phyloP scores from a whole-genome alignment of 2,888 invertebrate species.

The Monopis laevigella region DNA sequence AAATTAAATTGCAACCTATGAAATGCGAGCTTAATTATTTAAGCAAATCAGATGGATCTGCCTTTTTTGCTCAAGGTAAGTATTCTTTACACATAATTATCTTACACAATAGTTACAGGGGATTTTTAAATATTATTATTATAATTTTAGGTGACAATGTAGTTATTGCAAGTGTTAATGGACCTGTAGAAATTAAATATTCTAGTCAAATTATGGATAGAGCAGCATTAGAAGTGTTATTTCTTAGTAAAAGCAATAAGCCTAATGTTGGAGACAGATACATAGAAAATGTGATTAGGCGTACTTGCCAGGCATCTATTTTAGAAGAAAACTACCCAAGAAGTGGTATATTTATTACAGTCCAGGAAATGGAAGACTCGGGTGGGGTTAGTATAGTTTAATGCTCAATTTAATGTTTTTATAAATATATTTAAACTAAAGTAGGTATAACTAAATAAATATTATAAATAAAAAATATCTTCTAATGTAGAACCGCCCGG shows the following conservation, averaged over 20 bases:
- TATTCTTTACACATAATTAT: slow-evolving; percentile 1
- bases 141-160: slow-evolving; percentile 76
- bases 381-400: slow-evolving; percentile 71
- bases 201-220: slow-evolving; percentile 81
- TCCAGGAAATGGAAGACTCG: slow-evolving; percentile 88
- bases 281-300: slow-evolving; percentile 77
- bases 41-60: slow-evolving; percentile 81
- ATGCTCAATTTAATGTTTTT: too few relatives aligned
- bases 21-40: slow-evolving; percentile 78
- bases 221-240: slow-evolving; percentile 81
- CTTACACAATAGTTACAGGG: too few relatives aligned
- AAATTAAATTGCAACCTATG: slow-evolving; percentile 49
- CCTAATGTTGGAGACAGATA: slow-evolving; percentile 45
- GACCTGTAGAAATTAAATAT: slow-evolving; percentile 82
- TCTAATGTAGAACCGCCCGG: too few relatives aligned
- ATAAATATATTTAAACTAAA: too few relatives aligned
- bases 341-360: slow-evolving; percentile 77
- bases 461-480: too few relatives aligned
- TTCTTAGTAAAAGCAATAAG: slow-evolving; percentile 78
- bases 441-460: too few relatives aligned
- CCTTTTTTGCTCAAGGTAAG: slow-evolving; percentile 80
- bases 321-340: slow-evolving; percentile 80
- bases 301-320: slow-evolving; percentile 80
- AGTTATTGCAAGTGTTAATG: slow-evolving; percentile 80
- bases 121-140: too few relatives aligned